Percentiles rank a stretch among this genome's conserved stretches.
phyloP scores from a whole-genome alignment of 2,113 vertebrate genomes.

The Antechinus flavipes region DNA sequence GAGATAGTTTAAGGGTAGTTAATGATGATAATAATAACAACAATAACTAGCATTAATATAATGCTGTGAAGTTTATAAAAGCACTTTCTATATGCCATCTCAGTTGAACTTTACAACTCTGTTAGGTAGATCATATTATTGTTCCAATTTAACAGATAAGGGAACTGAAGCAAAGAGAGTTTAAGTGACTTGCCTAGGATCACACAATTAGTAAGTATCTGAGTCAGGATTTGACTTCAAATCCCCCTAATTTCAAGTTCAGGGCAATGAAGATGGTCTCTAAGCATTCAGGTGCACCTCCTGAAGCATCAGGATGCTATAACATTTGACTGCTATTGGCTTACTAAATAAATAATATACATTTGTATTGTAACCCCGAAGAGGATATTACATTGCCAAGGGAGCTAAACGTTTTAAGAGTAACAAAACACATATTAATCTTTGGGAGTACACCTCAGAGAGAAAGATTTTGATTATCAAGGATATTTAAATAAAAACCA shows the following conservation, averaged over 20 bases:
- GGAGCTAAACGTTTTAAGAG: neutral
- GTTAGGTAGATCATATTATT: neutral
- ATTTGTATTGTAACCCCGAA: neutral
- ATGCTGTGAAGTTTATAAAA: neutral
- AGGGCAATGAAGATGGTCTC: neutral
- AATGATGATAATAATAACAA: neutral
- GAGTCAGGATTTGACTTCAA: neutral
- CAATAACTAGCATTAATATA: neutral
- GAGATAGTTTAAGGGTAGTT: neutral
- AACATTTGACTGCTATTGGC: conserved; percentile 31
- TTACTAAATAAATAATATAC: conserved; percentile 3
- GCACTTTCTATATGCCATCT: neutral
- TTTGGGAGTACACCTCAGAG: neutral
- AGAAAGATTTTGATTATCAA: neutral
- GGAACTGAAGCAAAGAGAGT: neutral
- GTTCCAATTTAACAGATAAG: neutral
- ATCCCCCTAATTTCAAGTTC: neutral
- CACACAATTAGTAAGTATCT: neutral
- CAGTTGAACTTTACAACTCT: neutral
- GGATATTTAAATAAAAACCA: neutral
- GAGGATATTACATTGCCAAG: neutral
- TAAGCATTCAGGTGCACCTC: conserved; percentile 9
- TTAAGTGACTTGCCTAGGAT: neutral
- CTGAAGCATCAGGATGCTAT: conserved; percentile 9
- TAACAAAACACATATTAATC: neutral